Conservation (phyloP, 2,113 vertebrate species). For the Bambusicola thoracicus region DNA sequence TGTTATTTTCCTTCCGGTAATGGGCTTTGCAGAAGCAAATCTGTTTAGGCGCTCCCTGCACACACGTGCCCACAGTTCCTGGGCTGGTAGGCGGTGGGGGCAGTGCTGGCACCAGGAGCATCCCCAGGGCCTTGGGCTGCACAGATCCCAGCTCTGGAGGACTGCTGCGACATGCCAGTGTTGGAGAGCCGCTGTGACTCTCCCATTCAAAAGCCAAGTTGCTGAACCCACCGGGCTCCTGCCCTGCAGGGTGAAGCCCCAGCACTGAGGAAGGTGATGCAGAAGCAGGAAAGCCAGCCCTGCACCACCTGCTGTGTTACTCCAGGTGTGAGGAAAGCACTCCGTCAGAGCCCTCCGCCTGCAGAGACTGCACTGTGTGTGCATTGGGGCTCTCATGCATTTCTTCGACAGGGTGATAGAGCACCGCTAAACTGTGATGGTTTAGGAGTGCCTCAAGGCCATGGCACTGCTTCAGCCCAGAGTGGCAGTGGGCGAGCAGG, state of each 20-base stretch:
- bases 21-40: neutral
- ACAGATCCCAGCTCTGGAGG: neutral
- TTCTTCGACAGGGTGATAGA: neutral
- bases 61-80: neutral
- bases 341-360: rapidly evolving
- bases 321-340: neutral
- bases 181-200: neutral
- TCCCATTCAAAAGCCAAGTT: neutral
- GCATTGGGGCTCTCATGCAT: rapidly evolving
- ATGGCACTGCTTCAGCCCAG: rapidly evolving
- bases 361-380: rapidly evolving
- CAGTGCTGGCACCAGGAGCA: neutral
- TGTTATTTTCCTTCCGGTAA: neutral
- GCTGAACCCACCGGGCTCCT: too few species aligned
- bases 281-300: rapidly evolving
- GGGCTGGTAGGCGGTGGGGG: too few species aligned
- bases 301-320: rapidly evolving
- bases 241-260: neutral
- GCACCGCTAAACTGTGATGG: rapidly evolving
- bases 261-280: neutral
- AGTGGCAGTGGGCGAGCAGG: neutral
- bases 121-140: neutral
- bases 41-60: neutral
- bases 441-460: neutral
- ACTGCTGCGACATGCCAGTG: neutral